Conservation (phyloP, 2,888 invertebrate species). For the Ceriagrion tenellum region DNA sequence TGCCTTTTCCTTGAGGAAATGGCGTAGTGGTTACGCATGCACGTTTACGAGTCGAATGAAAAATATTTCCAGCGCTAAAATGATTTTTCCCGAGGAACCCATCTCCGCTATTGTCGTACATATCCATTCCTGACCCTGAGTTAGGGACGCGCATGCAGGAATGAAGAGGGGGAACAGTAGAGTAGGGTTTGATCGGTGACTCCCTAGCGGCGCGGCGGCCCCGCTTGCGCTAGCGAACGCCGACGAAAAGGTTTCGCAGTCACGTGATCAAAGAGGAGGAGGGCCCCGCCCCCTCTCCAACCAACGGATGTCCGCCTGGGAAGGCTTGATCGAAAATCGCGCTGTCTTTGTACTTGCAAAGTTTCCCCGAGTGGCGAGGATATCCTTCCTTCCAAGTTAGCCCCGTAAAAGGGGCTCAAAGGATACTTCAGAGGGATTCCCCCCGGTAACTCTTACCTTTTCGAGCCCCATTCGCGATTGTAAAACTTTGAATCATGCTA, state of each 20-base stretch:
- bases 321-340: neutral
- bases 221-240: neutral
- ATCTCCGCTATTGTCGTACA: too few relatives aligned
- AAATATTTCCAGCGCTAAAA: too few relatives aligned
- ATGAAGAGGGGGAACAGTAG: neutral
- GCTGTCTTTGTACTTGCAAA: neutral
- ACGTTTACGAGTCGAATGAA: too few relatives aligned
- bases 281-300: too few relatives aligned
- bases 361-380: neutral
- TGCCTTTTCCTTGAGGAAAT: too few relatives aligned
- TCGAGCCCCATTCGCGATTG: neutral
- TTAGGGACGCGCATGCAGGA: too few relatives aligned
- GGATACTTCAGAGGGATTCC: neutral
- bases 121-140: too few relatives aligned
- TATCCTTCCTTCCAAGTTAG: neutral
- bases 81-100: too few relatives aligned
- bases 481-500: too few relatives aligned
- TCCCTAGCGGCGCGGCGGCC: neutral
- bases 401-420: neutral
- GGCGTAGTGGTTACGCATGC: too few relatives aligned
- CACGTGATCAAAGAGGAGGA: neutral
- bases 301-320: neutral
- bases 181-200: neutral
- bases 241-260: neutral
- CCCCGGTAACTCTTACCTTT: neutral